These are phyloP conservation scores for Sycobia sp. DNA, from an alignment of 1,140 invertebrate species.

Conservation along the genomic window DNA sequence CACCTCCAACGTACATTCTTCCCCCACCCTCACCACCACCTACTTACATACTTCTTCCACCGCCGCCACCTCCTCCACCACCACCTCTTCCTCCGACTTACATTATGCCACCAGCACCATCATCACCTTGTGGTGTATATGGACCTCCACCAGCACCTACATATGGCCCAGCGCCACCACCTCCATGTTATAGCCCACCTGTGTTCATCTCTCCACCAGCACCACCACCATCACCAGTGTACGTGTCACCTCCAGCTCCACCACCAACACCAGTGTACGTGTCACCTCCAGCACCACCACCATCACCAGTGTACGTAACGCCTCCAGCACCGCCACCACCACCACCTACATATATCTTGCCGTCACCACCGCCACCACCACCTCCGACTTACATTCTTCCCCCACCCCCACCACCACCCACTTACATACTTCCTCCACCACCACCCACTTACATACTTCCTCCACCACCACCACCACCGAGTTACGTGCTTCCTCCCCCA, in stretches of 20 bases:
- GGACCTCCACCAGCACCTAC: background rate
- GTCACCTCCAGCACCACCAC: background rate
- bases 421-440: background rate
- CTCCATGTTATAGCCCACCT: no score
- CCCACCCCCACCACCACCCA: background rate
- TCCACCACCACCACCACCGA: background rate
- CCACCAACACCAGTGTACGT: background rate
- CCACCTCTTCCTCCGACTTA: background rate
- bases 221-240: background rate
- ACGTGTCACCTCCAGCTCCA: background rate
- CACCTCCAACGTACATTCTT: no score
- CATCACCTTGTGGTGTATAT: background rate
- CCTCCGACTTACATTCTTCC: no score
- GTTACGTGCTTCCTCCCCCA: background rate
- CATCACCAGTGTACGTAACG: background rate
- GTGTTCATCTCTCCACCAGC: background rate
- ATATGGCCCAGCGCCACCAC: background rate
- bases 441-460: background rate
- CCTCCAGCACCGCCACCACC: conserved; percentile 1
- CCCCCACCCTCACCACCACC: background rate
- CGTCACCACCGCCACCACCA: background rate
- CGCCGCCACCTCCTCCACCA: conserved; percentile 3
- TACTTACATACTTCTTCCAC: background rate
- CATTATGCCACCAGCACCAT: background rate
- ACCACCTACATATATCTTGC: background rate